These are phyloP conservation scores for Meiosimyza decipiens DNA, from an alignment of 2,888 invertebrate genomes.

Conservation along the genomic window DNA sequence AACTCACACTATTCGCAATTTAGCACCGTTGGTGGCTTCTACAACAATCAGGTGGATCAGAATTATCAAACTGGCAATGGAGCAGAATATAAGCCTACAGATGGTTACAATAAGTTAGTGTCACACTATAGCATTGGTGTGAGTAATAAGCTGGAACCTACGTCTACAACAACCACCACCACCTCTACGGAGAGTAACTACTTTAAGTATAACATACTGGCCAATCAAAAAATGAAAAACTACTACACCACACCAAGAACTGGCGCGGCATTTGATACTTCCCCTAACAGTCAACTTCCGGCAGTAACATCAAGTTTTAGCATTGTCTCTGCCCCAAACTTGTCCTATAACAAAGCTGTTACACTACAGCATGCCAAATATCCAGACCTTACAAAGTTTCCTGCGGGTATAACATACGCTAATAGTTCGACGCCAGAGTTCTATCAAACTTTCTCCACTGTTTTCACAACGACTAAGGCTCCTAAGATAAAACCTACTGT, in stretches of 20 bases:
- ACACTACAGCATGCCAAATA: conserved; percentile 47
- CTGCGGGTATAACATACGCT: conserved; percentile 51
- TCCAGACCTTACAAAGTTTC: conserved; percentile 48
- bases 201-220: conserved; percentile 63
- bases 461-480: conserved; percentile 45
- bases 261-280: background rate
- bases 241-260: conserved; percentile 53
- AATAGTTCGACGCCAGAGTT: conserved; percentile 51
- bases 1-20: conserved; percentile 71
- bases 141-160: conserved; percentile 23
- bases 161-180: conserved; percentile 35
- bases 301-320: conserved; percentile 54
- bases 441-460: conserved; percentile 52
- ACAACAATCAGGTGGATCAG: conserved; percentile 50
- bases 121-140: conserved; percentile 58
- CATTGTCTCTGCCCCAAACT: conserved; percentile 57
- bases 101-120: conserved; percentile 51
- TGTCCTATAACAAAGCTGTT: conserved; percentile 44
- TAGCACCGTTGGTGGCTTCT: conserved; percentile 71
- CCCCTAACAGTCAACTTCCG: conserved; percentile 34
- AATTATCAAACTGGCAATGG: conserved; percentile 21
- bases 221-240: conserved; percentile 65
- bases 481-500: conserved; percentile 40
- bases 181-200: conserved; percentile 64
- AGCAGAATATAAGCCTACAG: conserved; percentile 42